phyloP scores from a whole-genome alignment of 2,888 invertebrate genomes.

The Mylabris sibirica region DNA sequence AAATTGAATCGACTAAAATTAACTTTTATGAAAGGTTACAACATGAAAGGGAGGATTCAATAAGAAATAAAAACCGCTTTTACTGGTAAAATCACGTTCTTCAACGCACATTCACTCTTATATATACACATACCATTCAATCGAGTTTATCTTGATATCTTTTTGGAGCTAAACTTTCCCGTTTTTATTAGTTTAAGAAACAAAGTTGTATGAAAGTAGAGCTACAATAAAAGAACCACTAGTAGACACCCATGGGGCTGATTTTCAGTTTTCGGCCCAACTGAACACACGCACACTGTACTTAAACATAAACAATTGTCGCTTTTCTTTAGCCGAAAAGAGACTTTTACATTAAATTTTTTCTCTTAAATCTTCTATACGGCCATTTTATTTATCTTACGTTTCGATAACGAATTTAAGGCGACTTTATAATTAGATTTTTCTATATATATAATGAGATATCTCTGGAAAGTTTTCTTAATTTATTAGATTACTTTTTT shows the following conservation, averaged over 20 bases:
- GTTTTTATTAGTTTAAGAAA: slow-evolving; percentile 42
- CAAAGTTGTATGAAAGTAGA: slow-evolving; percentile 38
- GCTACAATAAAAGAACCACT: slow-evolving; percentile 20
- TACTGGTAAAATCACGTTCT: slow-evolving; percentile 22
- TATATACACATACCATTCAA: slow-evolving; percentile 35
- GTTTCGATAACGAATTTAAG: neutral
- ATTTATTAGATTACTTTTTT: neutral
- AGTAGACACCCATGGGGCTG: slow-evolving; percentile 22
- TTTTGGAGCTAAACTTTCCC: slow-evolving; percentile 38
- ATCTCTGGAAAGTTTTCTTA: neutral
- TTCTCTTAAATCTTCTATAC: neutral
- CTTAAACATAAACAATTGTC: neutral
- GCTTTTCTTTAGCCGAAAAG: neutral
- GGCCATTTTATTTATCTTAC: neutral
- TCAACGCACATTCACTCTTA: slow-evolving; percentile 19
- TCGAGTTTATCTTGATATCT: slow-evolving; percentile 42
- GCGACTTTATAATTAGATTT: neutral
- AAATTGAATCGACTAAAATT: neutral
- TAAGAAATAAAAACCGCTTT: neutral
- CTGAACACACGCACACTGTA: neutral
- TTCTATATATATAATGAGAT: neutral
- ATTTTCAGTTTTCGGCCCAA: slow-evolving; percentile 22
- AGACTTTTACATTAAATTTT: no score
- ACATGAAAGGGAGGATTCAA: neutral
- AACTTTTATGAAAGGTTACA: neutral